These are phyloP conservation scores for Parotocinclus haroldoi DNA, from an alignment of 2,797 vertebrate genomes.

Conservation along the genomic window DNA sequence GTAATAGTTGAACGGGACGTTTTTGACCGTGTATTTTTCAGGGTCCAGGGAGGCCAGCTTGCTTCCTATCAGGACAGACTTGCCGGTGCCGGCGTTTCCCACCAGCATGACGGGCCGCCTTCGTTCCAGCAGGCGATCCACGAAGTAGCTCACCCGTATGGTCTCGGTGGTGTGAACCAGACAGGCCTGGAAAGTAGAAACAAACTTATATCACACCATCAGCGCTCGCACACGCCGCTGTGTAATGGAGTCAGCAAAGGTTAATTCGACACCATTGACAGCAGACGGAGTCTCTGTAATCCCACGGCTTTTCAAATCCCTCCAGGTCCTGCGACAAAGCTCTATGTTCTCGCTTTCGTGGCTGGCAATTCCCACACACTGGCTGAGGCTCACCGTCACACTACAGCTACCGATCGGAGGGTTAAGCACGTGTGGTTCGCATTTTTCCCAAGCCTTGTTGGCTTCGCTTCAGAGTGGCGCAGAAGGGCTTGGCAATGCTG, in stretches of 20 bases:
- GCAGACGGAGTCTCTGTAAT: background rate
- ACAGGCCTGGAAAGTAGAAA: constrained; percentile 71
- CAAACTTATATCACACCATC: background rate
- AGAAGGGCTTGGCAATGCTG: too few relatives aligned
- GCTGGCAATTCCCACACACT: too few relatives aligned
- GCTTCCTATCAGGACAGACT: constrained; percentile 84
- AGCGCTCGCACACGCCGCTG: background rate
- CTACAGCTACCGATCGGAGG: too few relatives aligned
- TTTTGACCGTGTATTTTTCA: constrained; percentile 82
- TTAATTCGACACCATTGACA: background rate
- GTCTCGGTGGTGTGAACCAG: constrained; percentile 89
- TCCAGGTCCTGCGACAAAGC: background rate
- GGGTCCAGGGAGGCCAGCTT: constrained; percentile 77
- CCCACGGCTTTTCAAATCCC: background rate
- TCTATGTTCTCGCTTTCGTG: too few relatives aligned
- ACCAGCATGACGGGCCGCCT: constrained; percentile 85
- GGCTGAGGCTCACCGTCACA: too few relatives aligned
- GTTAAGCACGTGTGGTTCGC: too few relatives aligned
- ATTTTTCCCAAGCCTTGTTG: too few relatives aligned
- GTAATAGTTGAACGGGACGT: constrained; percentile 91
- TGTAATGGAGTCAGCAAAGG: constrained; percentile 2
- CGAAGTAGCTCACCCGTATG: constrained; percentile 81
- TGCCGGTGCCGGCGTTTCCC: constrained; percentile 84
- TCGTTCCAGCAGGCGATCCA: constrained; percentile 79
- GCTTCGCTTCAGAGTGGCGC: too few relatives aligned